Conservation (phyloP, 2,113 vertebrate species). For the Uria lomvia region DNA sequence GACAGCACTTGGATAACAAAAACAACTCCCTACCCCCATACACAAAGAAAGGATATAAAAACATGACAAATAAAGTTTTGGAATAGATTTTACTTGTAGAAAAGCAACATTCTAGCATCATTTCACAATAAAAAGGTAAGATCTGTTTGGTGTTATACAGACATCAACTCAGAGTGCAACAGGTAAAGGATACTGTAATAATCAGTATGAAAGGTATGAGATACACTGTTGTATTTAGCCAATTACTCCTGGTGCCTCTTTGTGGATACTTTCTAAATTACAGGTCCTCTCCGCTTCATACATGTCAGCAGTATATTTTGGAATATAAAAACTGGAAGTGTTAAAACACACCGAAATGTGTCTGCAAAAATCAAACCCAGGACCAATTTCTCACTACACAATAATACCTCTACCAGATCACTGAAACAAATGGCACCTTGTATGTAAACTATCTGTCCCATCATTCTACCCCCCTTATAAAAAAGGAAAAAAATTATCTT, state of each 20-base stretch:
- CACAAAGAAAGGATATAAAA: not conserved
- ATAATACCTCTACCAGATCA: not conserved
- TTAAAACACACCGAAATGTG: not conserved
- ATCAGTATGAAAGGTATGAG: not conserved
- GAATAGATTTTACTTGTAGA: constrained; percentile 24
- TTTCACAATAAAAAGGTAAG: not conserved
- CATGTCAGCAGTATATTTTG: not conserved
- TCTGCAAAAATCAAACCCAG: not conserved
- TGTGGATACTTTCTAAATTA: not conserved
- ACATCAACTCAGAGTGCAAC: not conserved
- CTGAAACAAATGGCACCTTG: not conserved
- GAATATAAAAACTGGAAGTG: not conserved
- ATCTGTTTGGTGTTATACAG: not conserved
- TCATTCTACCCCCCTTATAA: not conserved
- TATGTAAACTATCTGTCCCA: not conserved
- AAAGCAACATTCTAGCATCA: not conserved
- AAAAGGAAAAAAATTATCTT: not conserved
- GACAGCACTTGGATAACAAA: not conserved
- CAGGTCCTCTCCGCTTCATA: not conserved
- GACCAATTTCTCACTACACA: not conserved
- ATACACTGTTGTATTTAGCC: not conserved
- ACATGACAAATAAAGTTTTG: not conserved
- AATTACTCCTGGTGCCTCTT: not conserved
- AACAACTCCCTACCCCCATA: not conserved
- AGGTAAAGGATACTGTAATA: not conserved